Conservation (phyloP, 2,113 vertebrate genomes). For the Elaphurus davidianus region DNA sequence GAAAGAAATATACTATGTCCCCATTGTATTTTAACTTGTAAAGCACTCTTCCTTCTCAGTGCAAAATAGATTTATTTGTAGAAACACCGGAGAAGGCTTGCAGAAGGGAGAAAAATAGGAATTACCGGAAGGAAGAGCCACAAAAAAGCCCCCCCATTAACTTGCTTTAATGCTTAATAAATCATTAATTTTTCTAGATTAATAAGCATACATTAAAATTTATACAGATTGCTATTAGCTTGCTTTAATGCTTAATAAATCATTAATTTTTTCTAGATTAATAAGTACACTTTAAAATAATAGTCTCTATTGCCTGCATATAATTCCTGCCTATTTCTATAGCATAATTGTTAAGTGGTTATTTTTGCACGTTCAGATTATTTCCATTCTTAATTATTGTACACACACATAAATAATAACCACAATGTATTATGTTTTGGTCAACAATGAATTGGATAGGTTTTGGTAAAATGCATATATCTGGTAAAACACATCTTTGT, state of each 20-base stretch:
- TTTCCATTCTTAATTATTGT: not conserved
- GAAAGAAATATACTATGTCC: too few relatives aligned
- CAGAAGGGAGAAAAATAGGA: too few relatives aligned
- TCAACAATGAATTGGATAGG: not conserved
- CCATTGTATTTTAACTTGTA: too few relatives aligned
- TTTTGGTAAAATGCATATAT: not conserved
- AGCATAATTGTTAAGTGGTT: not conserved
- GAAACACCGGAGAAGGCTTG: too few relatives aligned
- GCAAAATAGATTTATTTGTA: too few relatives aligned
- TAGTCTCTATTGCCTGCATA: not conserved
- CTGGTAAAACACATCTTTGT: not conserved
- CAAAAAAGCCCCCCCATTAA: too few relatives aligned
- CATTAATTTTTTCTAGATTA: not conserved
- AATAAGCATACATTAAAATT: not conserved
- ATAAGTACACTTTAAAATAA: not conserved
- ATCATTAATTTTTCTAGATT: not conserved
- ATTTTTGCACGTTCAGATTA: not conserved
- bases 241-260: not conserved
- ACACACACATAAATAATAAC: not conserved
- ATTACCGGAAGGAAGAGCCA: too few relatives aligned
- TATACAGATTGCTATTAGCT: not conserved
- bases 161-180: not conserved
- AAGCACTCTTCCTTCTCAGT: too few relatives aligned
- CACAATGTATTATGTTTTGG: not conserved
- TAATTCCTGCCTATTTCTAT: not conserved